Percentiles rank a stretch among this genome's conserved stretches.
These are phyloP conservation scores for Rhodeus uyekii DNA, from an alignment of 2,797 vertebrate genomes.

Conservation along the genomic window DNA sequence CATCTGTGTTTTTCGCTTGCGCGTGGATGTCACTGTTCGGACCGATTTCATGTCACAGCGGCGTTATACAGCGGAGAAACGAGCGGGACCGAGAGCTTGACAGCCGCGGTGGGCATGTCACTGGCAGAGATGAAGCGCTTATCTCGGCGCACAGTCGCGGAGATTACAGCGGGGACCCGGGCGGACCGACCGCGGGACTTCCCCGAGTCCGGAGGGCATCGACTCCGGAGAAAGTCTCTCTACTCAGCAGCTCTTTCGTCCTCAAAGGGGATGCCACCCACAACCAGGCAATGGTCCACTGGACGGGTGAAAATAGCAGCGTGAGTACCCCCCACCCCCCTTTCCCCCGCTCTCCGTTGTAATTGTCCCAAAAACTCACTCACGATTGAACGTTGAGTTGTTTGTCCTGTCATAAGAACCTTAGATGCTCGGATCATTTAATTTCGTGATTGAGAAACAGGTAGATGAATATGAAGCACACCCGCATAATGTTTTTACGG, in stretches of 20 bases:
- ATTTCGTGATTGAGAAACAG: not conserved
- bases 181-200: conserved; percentile 41
- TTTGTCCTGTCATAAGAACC: not conserved
- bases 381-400: not conserved
- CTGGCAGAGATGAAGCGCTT: conserved; percentile 57
- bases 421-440: not conserved
- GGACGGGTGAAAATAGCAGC: conserved; percentile 99
- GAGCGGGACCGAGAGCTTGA: conserved; percentile 55
- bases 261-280: conserved; percentile 95
- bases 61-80: conserved; percentile 63
- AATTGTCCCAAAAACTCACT: conserved; percentile 22
- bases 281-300: conserved; percentile 99
- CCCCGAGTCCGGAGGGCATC: conserved; percentile 73
- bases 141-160: conserved; percentile 48
- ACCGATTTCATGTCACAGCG: conserved; percentile 67
- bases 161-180: conserved; percentile 54
- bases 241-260: conserved; percentile 95
- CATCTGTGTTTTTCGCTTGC: conserved; percentile 68
- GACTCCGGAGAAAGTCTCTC: conserved; percentile 80
- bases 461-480: not conserved
- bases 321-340: conserved; percentile 86
- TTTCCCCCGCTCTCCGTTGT: not conserved
- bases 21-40: conserved; percentile 69
- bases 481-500: not conserved
- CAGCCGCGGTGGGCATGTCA: conserved; percentile 49